phyloP scores from a whole-genome alignment of 1,140 invertebrate genomes.

The Leptinotarsa texana region DNA sequence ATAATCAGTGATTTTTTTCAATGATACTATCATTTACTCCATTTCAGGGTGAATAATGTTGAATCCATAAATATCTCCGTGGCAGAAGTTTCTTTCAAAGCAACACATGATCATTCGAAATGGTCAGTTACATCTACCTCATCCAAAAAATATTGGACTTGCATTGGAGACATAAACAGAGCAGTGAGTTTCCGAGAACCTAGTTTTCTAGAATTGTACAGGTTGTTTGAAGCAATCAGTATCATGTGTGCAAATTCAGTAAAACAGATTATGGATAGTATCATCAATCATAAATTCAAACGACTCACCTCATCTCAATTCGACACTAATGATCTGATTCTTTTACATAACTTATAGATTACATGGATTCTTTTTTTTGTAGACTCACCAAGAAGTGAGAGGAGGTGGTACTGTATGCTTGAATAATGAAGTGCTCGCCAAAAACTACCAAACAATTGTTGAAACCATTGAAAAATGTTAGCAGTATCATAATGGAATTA shows the following conservation, averaged over 20 bases:
- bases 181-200: constrained; percentile 63
- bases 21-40: not conserved
- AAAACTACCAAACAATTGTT: constrained; percentile 34
- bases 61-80: constrained; percentile 61
- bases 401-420: constrained; percentile 83
- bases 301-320: too few relatives aligned
- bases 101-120: constrained; percentile 86
- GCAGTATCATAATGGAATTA: not conserved
- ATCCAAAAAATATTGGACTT: constrained; percentile 68
- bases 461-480: constrained; percentile 29
- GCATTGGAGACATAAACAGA: constrained; percentile 92
- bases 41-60: constrained; percentile 72
- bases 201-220: constrained; percentile 24
- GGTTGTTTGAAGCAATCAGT: constrained; percentile 25
- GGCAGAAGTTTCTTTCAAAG: constrained; percentile 68
- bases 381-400: constrained; percentile 73
- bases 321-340: too few relatives aligned
- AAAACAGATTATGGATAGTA: too few relatives aligned
- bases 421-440: constrained; percentile 39
- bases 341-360: too few relatives aligned
- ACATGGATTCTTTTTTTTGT: constrained; percentile 16
- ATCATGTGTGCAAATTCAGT: not conserved
- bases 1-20: too few relatives aligned
- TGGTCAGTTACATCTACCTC: constrained; percentile 74
- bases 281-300: too few relatives aligned